Conservation (phyloP, 2,797 vertebrate species). For the Vireo griseus region DNA sequence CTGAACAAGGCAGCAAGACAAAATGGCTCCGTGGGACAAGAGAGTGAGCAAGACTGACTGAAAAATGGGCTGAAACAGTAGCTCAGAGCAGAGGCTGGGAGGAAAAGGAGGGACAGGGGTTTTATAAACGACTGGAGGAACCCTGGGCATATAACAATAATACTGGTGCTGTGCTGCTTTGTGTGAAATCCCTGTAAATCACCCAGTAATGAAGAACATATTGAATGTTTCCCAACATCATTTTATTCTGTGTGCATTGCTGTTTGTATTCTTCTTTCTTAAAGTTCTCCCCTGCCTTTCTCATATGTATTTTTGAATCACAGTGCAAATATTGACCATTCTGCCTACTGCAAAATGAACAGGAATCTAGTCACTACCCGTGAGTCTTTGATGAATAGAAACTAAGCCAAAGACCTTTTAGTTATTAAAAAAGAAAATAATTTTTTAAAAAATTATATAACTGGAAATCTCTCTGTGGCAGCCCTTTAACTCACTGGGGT, state of each 20-base stretch:
- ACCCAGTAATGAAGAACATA: background rate
- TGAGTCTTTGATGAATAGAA: slow-evolving; percentile 3
- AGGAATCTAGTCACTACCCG: slow-evolving; percentile 40
- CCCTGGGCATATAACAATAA: background rate
- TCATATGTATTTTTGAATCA: slow-evolving; percentile 16
- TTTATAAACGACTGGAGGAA: background rate
- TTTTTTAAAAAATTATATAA: background rate
- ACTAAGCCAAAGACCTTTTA: slow-evolving; percentile 22
- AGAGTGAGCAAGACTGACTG: background rate
- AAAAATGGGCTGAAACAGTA: background rate
- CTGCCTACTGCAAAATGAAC: background rate
- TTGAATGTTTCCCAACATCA: background rate
- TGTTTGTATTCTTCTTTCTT: slow-evolving; percentile 19
- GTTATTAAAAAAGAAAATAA: background rate
- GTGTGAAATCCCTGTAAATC: slow-evolving; percentile 3
- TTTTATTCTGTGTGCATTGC: background rate
- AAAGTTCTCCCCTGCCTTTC: slow-evolving; percentile 9
- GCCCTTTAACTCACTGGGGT: background rate
- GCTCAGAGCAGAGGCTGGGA: background rate
- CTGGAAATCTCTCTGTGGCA: background rate
- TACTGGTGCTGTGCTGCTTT: background rate
- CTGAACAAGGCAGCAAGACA: background rate
- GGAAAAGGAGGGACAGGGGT: background rate
- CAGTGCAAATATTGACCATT: slow-evolving; percentile 62
- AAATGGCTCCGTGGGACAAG: background rate